These are phyloP conservation scores for Danio albolineatus DNA, from an alignment of 2,797 vertebrate genomes.

Conservation along the genomic window DNA sequence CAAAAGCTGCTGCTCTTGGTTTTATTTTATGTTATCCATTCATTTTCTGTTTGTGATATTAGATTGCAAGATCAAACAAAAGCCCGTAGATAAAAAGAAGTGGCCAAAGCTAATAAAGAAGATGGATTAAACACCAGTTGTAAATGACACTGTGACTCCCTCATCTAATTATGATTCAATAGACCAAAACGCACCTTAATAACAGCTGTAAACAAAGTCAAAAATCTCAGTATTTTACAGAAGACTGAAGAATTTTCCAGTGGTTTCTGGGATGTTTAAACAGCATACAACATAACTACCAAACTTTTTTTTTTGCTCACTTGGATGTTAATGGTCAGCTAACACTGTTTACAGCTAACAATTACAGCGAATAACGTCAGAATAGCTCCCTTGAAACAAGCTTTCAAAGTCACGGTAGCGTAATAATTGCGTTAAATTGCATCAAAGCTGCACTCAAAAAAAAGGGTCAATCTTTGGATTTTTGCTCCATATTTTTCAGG, in stretches of 20 bases:
- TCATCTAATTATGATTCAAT: too few species aligned
- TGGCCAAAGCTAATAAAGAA: too few species aligned
- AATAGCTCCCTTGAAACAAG: constrained; percentile 25
- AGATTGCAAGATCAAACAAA: too few species aligned
- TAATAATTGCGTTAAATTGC: constrained; percentile 34
- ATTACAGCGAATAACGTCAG: constrained; percentile 41
- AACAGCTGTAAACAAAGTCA: neutral
- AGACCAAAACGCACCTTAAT: too few species aligned
- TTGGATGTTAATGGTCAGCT: constrained; percentile 1
- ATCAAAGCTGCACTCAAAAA: constrained; percentile 28
- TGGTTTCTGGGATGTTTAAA: neutral
- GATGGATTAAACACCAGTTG: too few species aligned
- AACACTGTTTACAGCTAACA: constrained; percentile 18
- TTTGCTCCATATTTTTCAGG: neutral
- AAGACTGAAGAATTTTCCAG: too few species aligned
- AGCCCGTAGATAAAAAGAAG: too few species aligned
- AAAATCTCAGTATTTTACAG: neutral
- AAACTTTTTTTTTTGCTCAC: neutral
- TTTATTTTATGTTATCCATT: too few species aligned
- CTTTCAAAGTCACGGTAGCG: neutral
- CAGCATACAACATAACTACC: neutral
- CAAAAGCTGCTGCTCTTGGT: too few species aligned
- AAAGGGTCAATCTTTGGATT: neutral
- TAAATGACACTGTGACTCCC: too few species aligned
- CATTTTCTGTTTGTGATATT: too few species aligned